These are phyloP conservation scores for Otus sunia DNA, from an alignment of 2,113 vertebrate species.

Conservation along the genomic window DNA sequence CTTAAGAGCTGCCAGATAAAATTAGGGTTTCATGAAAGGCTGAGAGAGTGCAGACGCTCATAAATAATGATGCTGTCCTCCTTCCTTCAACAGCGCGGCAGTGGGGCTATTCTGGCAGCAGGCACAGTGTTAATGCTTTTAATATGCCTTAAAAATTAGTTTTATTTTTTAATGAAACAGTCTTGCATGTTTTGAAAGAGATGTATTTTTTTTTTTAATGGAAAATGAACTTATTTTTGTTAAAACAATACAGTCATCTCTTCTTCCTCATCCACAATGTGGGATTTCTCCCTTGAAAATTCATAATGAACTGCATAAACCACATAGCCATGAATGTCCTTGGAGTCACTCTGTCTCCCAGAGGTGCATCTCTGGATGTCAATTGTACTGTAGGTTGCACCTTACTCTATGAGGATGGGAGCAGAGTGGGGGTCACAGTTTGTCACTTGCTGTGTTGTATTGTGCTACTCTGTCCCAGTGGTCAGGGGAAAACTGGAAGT, in stretches of 20 bases:
- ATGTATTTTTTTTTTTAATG: neutral
- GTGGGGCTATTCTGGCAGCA: conserved; percentile 30
- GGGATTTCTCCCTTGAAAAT: neutral
- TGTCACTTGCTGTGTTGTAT: neutral
- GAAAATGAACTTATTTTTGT: neutral
- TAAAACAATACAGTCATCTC: neutral
- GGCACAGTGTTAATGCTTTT: neutral
- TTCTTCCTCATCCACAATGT: neutral
- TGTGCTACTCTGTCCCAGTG: accelerated
- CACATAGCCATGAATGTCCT: accelerated
- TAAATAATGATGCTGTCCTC: conserved; percentile 66
- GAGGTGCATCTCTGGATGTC: neutral
- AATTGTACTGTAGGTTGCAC: neutral
- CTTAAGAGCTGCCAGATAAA: conserved; percentile 63
- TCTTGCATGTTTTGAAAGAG: neutral
- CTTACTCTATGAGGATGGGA: accelerated
- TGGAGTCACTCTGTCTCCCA: neutral
- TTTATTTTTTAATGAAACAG: neutral
- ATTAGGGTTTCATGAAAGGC: conserved; percentile 66
- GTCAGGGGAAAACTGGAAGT: neutral
- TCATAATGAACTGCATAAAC: neutral
- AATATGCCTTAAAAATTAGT: conserved; percentile 2
- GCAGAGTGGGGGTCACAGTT: accelerated
- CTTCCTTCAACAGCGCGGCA: conserved; percentile 45
- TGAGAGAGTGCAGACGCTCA: conserved; percentile 62